Evolutionary conservation across 2,888 invertebrate species (phyloP).

Genomic region (Leptopilina syphax): DNA sequence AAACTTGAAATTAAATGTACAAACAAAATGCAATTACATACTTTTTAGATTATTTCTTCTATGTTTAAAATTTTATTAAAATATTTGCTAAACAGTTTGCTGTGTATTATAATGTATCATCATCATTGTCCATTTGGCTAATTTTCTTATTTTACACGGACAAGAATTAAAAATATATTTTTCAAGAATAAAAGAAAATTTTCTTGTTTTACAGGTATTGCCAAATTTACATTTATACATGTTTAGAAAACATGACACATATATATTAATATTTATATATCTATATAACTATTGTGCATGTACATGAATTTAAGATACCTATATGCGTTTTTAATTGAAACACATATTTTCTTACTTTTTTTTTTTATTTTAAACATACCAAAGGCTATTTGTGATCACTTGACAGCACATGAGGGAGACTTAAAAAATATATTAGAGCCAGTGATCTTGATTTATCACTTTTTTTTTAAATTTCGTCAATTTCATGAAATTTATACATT

Average conservation of each 20-base stretch:
- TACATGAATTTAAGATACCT: conserved; percentile 21
- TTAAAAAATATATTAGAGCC: neutral
- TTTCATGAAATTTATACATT: neutral
- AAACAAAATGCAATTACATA: too few species aligned
- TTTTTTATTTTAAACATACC: neutral
- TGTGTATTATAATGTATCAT: too few species aligned
- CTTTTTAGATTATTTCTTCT: too few species aligned
- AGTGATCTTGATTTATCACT: conserved; percentile 10
- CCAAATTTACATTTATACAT: conserved; percentile 35
- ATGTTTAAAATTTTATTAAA: too few species aligned
- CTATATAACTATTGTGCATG: conserved; percentile 33
- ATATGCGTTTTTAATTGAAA: conserved; percentile 4
- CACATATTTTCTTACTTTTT: conserved; percentile 4
- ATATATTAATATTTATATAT: conserved; percentile 1
- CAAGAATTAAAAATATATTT: conserved; percentile 8
- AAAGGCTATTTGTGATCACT: conserved; percentile 25
- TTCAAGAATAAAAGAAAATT: neutral
- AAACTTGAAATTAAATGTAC: neutral
- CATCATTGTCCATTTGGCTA: neutral
- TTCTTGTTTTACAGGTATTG: conserved; percentile 26
- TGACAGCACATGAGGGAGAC: conserved; percentile 21
- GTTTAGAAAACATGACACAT: conserved; percentile 11
- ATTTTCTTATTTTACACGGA: neutral
- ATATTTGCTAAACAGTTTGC: too few species aligned
- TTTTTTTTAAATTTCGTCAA: neutral